phyloP scores from a whole-genome alignment of 2,888 invertebrate genomes.

The Macrostomum cliftonense region DNA sequence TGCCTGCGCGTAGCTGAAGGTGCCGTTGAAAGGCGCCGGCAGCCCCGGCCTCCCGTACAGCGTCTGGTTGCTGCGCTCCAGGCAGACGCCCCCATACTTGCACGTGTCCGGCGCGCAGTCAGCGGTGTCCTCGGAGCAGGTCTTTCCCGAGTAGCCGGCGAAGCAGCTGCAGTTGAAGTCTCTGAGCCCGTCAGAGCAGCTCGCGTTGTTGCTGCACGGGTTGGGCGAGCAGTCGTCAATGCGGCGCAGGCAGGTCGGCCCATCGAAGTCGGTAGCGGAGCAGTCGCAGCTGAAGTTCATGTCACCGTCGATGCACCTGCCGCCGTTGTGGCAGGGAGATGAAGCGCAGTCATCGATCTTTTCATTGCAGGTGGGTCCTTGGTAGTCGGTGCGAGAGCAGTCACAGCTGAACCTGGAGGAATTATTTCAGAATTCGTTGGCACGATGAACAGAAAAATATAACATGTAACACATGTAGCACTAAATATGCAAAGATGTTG shows the following conservation, averaged over 20 bases:
- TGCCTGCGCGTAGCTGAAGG: slow-evolving; percentile 22
- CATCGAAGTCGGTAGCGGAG: slow-evolving; percentile 16
- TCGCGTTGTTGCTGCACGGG: slow-evolving; percentile 12
- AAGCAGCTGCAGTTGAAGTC: slow-evolving; percentile 15
- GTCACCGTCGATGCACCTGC: slow-evolving; percentile 25
- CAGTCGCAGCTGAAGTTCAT: slow-evolving; percentile 21
- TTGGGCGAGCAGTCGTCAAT: slow-evolving; percentile 4
- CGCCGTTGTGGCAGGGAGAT: neutral
- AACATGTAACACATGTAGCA: slow-evolving; percentile 23
- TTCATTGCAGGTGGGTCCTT: slow-evolving; percentile 18
- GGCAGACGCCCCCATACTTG: slow-evolving; percentile 22
- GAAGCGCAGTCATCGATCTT: slow-evolving; percentile 6
- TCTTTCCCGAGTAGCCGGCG: slow-evolving; percentile 56
- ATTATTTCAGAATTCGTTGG: too few relatives aligned
- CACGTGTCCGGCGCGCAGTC: slow-evolving; percentile 35
- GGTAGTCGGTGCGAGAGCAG: slow-evolving; percentile 17
- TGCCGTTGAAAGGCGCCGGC: slow-evolving; percentile 25
- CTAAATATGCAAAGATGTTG: too few relatives aligned
- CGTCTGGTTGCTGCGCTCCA: slow-evolving; percentile 20
- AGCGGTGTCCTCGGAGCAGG: slow-evolving; percentile 51
- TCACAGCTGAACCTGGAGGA: slow-evolving; percentile 17
- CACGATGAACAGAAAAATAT: slow-evolving; percentile 18
- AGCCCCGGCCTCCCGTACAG: slow-evolving; percentile 14
- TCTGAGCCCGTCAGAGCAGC: slow-evolving; percentile 15
- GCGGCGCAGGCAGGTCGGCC: slow-evolving; percentile 17